phyloP scores from a whole-genome alignment of 2,797 vertebrate species.

The Sparidentex hasta region DNA sequence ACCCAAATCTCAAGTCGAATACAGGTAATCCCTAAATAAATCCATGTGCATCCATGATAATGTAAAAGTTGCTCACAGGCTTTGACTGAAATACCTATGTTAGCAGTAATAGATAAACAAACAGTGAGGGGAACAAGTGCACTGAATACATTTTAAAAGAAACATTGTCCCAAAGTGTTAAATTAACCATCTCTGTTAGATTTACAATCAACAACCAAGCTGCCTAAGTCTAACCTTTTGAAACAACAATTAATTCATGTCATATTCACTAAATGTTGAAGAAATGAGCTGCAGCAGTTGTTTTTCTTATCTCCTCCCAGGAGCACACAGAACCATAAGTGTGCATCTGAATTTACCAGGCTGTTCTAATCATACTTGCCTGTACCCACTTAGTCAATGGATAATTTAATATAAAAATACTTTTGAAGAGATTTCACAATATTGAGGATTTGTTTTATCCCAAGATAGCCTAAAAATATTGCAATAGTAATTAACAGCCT shows the following conservation, averaged over 20 bases:
- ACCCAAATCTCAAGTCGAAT: background rate
- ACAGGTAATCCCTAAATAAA: slow-evolving; percentile 18
- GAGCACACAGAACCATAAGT: background rate
- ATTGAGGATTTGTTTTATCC: too few relatives aligned
- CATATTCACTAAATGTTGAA: slow-evolving; percentile 14
- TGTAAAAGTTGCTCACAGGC: slow-evolving; percentile 36
- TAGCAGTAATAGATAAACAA: background rate
- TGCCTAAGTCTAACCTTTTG: background rate
- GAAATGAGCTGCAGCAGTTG: background rate
- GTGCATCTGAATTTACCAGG: background rate
- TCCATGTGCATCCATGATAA: slow-evolving; percentile 13
- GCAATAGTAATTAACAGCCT: too few relatives aligned
- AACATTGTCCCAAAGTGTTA: background rate
- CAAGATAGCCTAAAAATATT: too few relatives aligned
- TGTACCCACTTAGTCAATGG: too few relatives aligned
- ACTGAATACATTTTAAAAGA: slow-evolving; percentile 17
- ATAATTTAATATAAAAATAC: too few relatives aligned
- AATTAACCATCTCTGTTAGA: background rate
- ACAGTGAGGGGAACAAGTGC: background rate
- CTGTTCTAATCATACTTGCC: too few relatives aligned
- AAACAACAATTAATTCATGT: background rate
- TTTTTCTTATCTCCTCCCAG: slow-evolving; percentile 9
- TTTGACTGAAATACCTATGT: slow-evolving; percentile 29
- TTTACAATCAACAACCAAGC: background rate
- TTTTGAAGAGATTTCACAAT: too few relatives aligned